Percentiles rank a stretch among this genome's conserved stretches.
Evolutionary conservation across 2,888 invertebrate species (phyloP).

Genomic region (Euspilapteryx auroguttella): DNA sequence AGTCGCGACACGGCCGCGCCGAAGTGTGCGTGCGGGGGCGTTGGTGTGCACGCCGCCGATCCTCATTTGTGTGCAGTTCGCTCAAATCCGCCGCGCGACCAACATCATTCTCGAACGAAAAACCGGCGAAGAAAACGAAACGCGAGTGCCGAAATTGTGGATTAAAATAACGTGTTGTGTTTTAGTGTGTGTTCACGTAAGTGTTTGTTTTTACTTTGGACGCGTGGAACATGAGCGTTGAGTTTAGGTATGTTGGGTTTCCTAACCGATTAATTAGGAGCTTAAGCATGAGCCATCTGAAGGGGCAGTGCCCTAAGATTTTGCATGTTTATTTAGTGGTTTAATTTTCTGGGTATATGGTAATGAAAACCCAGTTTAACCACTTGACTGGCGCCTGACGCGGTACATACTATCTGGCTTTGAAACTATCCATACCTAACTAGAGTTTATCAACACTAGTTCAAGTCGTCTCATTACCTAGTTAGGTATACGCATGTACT

Average conservation of each 20-base stretch:
- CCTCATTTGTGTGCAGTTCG: constrained; percentile 47
- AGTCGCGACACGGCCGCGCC: constrained; percentile 19
- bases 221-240: constrained; percentile 36
- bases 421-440: no score
- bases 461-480: no score
- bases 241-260: constrained; percentile 58
- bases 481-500: no score
- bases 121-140: constrained; percentile 39
- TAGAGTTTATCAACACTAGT: no score
- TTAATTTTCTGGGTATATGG: no score
- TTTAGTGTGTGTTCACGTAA: constrained; percentile 49
- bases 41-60: constrained; percentile 16
- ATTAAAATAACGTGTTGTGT: constrained; percentile 10
- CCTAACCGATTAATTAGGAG: constrained; percentile 46
- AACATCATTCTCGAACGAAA: constrained; percentile 29
- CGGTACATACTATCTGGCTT: background rate
- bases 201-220: constrained; percentile 31
- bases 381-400: no score
- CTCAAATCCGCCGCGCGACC: constrained; percentile 38
- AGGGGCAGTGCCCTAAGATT: no score
- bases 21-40: constrained; percentile 22
- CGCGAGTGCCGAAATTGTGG: constrained; percentile 26
- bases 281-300: no score
- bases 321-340: no score
- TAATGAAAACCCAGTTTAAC: no score